Conservation (phyloP, 2,888 invertebrate species). For the Lithosia quadra region DNA sequence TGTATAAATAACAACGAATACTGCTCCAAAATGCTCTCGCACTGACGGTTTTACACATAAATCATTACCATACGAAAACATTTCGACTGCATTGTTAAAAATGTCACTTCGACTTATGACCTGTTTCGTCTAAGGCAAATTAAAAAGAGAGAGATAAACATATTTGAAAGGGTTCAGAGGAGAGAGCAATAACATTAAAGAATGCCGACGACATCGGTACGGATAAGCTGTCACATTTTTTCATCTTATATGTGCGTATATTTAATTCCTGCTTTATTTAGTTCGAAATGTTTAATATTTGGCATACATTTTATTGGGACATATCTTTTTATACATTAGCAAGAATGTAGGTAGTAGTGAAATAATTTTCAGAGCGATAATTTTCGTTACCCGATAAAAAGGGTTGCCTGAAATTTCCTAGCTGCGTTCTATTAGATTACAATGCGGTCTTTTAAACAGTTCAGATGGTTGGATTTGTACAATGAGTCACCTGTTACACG, state of each 20-base stretch:
- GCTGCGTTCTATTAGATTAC: neutral
- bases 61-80: slow-evolving; percentile 87
- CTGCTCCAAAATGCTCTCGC: slow-evolving; percentile 73
- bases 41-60: slow-evolving; percentile 82
- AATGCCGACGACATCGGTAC: slow-evolving; percentile 72
- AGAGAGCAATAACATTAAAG: slow-evolving; percentile 70
- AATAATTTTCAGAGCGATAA: neutral
- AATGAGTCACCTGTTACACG: slow-evolving; percentile 55
- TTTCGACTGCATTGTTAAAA: slow-evolving; percentile 85
- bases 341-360: neutral
- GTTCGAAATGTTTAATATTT: neutral
- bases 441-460: slow-evolving; percentile 29
- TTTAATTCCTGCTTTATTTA: slow-evolving; percentile 27
- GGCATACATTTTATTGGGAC: neutral
- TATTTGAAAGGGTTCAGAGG: slow-evolving; percentile 61
- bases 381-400: neutral
- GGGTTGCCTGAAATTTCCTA: neutral
- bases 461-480: slow-evolving; percentile 51
- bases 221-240: slow-evolving; percentile 51
- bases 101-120: slow-evolving; percentile 86
- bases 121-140: slow-evolving; percentile 83
- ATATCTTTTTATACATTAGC: neutral
- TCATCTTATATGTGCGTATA: slow-evolving; percentile 34
- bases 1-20: slow-evolving; percentile 72
- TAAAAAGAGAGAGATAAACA: slow-evolving; percentile 74